Base-by-base conservation (phyloP, 92 coral and sea anemone genomes). In the Epizoanthus ramosus region DNA sequence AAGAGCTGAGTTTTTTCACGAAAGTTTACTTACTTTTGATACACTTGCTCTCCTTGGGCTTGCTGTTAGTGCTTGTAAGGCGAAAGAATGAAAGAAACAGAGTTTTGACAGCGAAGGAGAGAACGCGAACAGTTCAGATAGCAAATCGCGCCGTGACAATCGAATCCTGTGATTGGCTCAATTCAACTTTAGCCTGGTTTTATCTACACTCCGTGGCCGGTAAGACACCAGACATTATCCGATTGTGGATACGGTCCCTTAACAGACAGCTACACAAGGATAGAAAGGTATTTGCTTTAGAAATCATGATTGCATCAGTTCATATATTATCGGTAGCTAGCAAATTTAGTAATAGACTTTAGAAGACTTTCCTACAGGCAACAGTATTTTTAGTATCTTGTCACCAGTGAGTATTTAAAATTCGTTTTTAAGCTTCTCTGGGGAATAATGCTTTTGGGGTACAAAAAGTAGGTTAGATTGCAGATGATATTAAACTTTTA, bases 111-210 rank as follows among this genome's bases (percentile, higher is more conserved):
- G 47, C 75, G 19, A 50, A 54, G 12, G 75, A 67, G 21, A 83
- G 82, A 60, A 89, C 88, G 13, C 80, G 97, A 37, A 90, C 93
- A 3, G 65, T 94, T 35, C 92, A 61, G 31, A 86, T 89, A 37
- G 92, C 88, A 23, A 90, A 92, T 79, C 84, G 91, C 57, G 91
- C 93, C 17, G 97, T 94, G 64, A 94, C 98, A 14, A 91, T 93
- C 59, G 99, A 96, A 69, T 79, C 99, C 0, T 96, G 99, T 74
- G 89, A 92, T 61, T 96, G 99, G 99, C 43, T 96, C 52, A 96
- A 96, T 71, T 94, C 98, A 13, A 90, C 90, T 22, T 66, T 94
- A 4, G 87, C 92, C 1, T 96, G 98, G 99, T 77, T 88, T 13
- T 93, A 88, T 52, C 77, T 88, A 0, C 92, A 96, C 74, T 91